Conservation (phyloP, 2,888 invertebrate genomes). For the Melanostoma scalare region DNA sequence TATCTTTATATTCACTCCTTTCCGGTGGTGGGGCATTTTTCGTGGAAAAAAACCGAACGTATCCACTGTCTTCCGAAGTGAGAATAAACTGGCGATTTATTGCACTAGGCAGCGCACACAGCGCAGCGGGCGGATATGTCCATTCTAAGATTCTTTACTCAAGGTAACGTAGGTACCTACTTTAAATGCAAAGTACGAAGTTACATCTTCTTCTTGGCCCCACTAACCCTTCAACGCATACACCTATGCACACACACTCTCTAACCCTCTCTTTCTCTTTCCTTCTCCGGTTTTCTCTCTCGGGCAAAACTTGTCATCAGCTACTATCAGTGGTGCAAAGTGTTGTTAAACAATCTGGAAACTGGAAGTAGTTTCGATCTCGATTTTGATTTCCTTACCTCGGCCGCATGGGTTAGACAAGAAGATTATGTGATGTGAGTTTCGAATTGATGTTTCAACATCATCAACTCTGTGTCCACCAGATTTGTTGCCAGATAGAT, state of each 20-base stretch:
- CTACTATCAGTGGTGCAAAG: constrained; percentile 1
- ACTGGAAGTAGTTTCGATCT: constrained; percentile 63
- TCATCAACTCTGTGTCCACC: constrained; percentile 38
- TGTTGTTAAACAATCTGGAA: background rate
- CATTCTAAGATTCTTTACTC: constrained; percentile 44
- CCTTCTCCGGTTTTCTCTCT: background rate
- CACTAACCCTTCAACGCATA: constrained; percentile 8
- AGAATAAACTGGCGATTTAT: constrained; percentile 68
- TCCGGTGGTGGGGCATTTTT: constrained; percentile 54
- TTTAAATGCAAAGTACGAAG: constrained; percentile 59
- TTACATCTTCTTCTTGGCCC: constrained; percentile 5
- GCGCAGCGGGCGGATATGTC: constrained; percentile 54
- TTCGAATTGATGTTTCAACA: constrained; percentile 55
- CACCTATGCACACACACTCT: too few species aligned
- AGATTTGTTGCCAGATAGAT: constrained; percentile 17
- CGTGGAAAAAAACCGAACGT: background rate
- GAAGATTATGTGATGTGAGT: constrained; percentile 58
- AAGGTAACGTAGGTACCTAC: constrained; percentile 11
- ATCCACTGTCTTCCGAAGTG: constrained; percentile 48
- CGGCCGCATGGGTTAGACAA: constrained; percentile 40
- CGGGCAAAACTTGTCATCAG: background rate
- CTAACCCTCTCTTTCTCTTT: too few species aligned
- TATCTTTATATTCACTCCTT: constrained; percentile 40
- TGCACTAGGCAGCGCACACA: constrained; percentile 38
- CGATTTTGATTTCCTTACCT: constrained; percentile 55